phyloP scores from a whole-genome alignment of 2,797 vertebrate genomes.

The Manis javanica region DNA sequence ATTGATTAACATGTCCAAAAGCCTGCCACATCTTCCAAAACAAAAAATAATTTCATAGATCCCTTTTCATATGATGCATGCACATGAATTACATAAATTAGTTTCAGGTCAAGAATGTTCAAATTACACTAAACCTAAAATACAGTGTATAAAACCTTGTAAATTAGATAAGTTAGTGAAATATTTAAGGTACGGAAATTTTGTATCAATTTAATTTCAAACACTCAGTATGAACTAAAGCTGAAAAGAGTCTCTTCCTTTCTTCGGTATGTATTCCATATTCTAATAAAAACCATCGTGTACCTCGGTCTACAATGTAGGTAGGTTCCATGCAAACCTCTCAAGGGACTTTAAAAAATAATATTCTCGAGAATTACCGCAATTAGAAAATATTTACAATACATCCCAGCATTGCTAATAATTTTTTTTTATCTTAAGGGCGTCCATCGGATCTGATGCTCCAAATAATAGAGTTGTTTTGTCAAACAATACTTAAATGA shows the following conservation, averaged over 20 bases:
- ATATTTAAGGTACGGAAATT: not conserved
- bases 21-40: conserved; percentile 48
- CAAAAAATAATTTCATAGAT: not conserved
- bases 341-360: not conserved
- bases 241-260: not conserved
- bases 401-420: not conserved
- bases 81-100: conserved; percentile 20
- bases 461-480: conserved; percentile 20
- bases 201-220: conserved; percentile 46
- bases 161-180: not conserved
- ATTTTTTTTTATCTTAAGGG: conserved; percentile 44
- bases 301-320: not conserved
- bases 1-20: conserved; percentile 62
- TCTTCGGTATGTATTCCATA: not conserved
- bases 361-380: not conserved
- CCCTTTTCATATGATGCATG: conserved; percentile 21
- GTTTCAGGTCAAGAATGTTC: not conserved
- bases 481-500: conserved; percentile 65
- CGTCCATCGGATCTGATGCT: conserved; percentile 34
- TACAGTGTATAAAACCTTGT: not conserved
- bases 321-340: not conserved
- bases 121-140: conserved; percentile 32
- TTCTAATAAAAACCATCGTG: not conserved
- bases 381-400: conserved; percentile 36
- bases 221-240: conserved; percentile 19